Evolutionary conservation across 2,113 vertebrate species (phyloP), one percentile per base, ranked within the genome.

Genomic region (Scolopax mira): DNA sequence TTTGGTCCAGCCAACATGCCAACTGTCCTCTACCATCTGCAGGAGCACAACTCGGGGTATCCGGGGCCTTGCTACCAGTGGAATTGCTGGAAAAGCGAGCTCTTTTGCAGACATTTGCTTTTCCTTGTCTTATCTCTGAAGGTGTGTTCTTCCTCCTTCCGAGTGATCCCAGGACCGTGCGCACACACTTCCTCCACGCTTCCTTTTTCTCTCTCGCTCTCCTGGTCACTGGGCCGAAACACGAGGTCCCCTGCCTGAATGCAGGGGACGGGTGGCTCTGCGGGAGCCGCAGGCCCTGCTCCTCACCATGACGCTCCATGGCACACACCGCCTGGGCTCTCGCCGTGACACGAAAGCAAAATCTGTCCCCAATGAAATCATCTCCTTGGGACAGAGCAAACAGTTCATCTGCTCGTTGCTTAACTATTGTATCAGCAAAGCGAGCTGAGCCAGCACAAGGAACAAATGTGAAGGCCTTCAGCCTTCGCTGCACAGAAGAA

Each of bases 381-480:
- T 62, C 57, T 85, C 41, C 86, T 72, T 44, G 75, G 64, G 92
- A 69, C 35, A 70, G 65, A 88, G 72, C 23, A 72, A 77, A 70
- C 41, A 69, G 64, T 49, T 85, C 42, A 70, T 85, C 62, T 67
- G 60, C 69, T 88, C 15, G 15, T 94, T 90, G 83, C 79, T 90
- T 84, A 65, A 84, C 73, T 11, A 8, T 52, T 66, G 10, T 60
- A 72, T 44, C 74, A 61, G 8, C 64, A 37, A 70, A 85, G 74
- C 2, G 48, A 85, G 74, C 35, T 75, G 46, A 7, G 15, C 73
- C 2, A 1, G 64, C 64, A 49, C 51, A 85, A 75, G 88, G 72
- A 91, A 82, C 71, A 82, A 58, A 62, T 19, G n/a, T n/a, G n/a
- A n/a, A n/a, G n/a, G n/a, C n/a, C 74, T 91, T 94, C 85, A 82